A percentile compares a stretch with the other conserved stretches of the same genome.
phyloP scores from a whole-genome alignment of 2,888 invertebrate species.

The Mactromeris polynyma region DNA sequence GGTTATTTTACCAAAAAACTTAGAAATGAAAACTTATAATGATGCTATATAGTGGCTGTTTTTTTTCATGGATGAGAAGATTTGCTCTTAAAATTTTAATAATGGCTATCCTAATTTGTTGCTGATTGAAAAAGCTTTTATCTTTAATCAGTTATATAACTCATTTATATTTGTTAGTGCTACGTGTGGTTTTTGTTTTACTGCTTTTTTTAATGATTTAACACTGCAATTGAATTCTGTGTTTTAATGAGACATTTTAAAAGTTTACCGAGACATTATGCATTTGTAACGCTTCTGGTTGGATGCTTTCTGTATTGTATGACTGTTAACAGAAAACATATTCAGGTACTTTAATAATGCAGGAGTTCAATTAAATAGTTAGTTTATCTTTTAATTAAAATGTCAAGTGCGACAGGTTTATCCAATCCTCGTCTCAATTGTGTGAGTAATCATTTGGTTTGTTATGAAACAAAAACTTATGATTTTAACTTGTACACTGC shows the following conservation, averaged over 20 bases:
- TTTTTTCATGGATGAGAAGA: background rate
- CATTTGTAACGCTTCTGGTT: background rate
- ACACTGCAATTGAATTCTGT: background rate
- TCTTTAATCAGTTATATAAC: no score
- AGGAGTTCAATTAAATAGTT: no score
- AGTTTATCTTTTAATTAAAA: no score
- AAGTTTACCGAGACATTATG: background rate
- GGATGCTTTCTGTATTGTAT: background rate
- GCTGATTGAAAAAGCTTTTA: no score
- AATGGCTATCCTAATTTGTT: background rate
- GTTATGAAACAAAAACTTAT: no score
- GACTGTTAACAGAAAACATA: no score
- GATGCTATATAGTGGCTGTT: background rate
- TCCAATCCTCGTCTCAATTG: no score
- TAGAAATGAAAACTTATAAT: background rate
- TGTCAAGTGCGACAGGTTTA: no score
- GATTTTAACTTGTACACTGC: no score
- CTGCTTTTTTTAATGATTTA: background rate
- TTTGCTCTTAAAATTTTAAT: background rate
- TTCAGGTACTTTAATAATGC: no score
- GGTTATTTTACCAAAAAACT: background rate
- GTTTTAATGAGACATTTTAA: background rate
- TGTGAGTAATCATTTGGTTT: no score
- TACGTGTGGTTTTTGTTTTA: background rate
- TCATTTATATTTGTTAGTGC: background rate